These are phyloP conservation scores for Petrocephalus zakoni DNA, from an alignment of 2,113 vertebrate genomes.

Conservation along the genomic window DNA sequence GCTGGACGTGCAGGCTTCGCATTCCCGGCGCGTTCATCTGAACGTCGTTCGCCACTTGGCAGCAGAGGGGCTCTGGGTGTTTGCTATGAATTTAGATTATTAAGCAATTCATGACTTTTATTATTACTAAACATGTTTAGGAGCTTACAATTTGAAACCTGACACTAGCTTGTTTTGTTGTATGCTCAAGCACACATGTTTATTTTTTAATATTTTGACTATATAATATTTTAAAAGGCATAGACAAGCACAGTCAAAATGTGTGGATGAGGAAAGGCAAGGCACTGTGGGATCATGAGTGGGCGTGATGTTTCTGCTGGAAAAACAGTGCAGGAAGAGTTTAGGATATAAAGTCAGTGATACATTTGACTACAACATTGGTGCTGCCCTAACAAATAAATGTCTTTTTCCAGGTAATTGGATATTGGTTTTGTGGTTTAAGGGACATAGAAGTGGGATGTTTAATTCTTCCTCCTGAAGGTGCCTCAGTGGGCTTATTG, in stretches of 20 bases:
- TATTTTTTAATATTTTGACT: background rate
- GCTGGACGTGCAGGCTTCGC: background rate
- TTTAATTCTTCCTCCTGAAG: conserved; percentile 2
- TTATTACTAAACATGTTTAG: background rate
- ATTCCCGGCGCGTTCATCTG: background rate
- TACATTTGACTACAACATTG: background rate
- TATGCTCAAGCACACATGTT: background rate
- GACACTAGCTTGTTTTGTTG: background rate
- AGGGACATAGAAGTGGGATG: conserved; percentile 4
- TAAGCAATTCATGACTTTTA: background rate
- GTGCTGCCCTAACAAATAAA: background rate
- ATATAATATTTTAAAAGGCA: background rate
- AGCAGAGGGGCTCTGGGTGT: background rate
- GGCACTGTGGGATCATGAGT: background rate
- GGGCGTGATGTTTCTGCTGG: background rate
- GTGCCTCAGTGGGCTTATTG: background rate
- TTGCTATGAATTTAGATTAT: background rate
- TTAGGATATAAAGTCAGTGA: background rate
- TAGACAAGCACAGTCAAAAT: background rate
- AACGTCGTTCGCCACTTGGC: background rate
- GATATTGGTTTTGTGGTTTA: conserved; percentile 1
- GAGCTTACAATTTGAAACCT: background rate
- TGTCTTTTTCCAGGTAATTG: background rate
- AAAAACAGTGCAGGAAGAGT: background rate
- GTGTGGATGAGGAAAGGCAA: background rate